These are phyloP conservation scores for Conopomorpha cramerella DNA, from an alignment of 1,140 invertebrate genomes.

Conservation along the genomic window DNA sequence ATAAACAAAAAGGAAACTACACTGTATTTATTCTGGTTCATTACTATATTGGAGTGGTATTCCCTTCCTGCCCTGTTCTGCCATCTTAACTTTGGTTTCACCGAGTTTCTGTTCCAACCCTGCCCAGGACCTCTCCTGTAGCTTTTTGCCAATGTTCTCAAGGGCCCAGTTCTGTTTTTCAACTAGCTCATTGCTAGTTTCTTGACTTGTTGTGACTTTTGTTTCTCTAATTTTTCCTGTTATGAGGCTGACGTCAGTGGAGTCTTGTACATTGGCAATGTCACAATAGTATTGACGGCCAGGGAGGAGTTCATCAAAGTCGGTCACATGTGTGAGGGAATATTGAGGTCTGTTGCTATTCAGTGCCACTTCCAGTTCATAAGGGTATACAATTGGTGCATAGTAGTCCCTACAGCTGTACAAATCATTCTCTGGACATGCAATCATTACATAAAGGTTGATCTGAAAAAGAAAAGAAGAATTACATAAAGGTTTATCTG, in stretches of 20 bases:
- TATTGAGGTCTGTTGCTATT: conserved; percentile 66
- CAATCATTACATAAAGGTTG: conserved; percentile 88
- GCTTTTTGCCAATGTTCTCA: conserved; percentile 61
- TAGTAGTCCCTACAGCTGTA: conserved; percentile 86
- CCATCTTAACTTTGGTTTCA: conserved; percentile 64
- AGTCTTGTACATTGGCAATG: conserved; percentile 54
- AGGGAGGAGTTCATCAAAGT: conserved; percentile 77
- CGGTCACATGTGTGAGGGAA: conserved; percentile 69
- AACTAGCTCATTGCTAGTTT: conserved; percentile 23
- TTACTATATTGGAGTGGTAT: conserved; percentile 63
- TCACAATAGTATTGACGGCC: conserved; percentile 63
- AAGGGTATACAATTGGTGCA: conserved; percentile 89
- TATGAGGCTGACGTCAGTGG: conserved; percentile 72
- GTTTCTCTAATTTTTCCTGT: conserved; percentile 65
- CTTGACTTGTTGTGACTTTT: conserved; percentile 18
- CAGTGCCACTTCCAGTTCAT: conserved; percentile 89
- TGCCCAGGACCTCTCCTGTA: conserved; percentile 71
- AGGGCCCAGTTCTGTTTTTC: conserved; percentile 50
- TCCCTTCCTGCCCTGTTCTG: conserved; percentile 67
- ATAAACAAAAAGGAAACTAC: conserved; percentile 11
- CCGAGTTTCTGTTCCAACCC: conserved; percentile 76
- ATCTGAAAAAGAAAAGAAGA: conserved; percentile 65
- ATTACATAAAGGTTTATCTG: conserved; percentile 4
- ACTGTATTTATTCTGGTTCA: conserved; percentile 30
- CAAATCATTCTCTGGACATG: conserved; percentile 86